Evolutionary conservation across 2,797 vertebrate genomes (phyloP).

Genomic region (Pteropus rufus): DNA sequence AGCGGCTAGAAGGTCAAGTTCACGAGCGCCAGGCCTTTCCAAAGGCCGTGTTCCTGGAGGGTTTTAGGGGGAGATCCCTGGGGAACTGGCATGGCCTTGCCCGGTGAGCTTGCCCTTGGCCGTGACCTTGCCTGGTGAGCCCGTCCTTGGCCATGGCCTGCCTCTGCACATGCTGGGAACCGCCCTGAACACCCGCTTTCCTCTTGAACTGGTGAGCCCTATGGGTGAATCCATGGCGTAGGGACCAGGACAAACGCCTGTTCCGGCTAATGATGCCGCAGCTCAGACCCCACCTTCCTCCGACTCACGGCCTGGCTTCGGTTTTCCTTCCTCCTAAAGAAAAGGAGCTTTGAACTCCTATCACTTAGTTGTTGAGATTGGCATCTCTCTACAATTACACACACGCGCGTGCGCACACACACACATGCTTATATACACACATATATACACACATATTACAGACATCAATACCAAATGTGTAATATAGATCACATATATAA

Average conservation of each 20-base stretch:
- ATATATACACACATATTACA: neutral
- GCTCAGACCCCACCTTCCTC: neutral
- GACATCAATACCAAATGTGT: neutral
- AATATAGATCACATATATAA: neutral
- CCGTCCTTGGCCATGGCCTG: neutral
- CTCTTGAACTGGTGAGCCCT: neutral
- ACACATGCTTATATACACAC: too few species aligned
- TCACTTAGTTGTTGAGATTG: neutral
- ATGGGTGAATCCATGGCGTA: neutral
- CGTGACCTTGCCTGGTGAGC: neutral
- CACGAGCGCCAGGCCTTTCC: neutral
- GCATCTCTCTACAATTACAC: neutral
- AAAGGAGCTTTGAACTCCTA: neutral
- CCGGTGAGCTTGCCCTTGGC: neutral
- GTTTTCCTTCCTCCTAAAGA: neutral
- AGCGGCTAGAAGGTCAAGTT: neutral
- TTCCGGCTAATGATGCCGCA: neutral
- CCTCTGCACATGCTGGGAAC: neutral
- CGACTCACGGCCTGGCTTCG: neutral
- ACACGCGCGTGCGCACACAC: too few species aligned
- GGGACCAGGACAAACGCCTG: neutral
- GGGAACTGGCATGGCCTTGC: neutral
- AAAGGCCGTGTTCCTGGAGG: neutral
- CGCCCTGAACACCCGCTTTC: neutral
- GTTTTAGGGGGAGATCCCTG: neutral